phyloP scores from a whole-genome alignment of 2,888 invertebrate genomes.

The Argyresthia albistria region DNA sequence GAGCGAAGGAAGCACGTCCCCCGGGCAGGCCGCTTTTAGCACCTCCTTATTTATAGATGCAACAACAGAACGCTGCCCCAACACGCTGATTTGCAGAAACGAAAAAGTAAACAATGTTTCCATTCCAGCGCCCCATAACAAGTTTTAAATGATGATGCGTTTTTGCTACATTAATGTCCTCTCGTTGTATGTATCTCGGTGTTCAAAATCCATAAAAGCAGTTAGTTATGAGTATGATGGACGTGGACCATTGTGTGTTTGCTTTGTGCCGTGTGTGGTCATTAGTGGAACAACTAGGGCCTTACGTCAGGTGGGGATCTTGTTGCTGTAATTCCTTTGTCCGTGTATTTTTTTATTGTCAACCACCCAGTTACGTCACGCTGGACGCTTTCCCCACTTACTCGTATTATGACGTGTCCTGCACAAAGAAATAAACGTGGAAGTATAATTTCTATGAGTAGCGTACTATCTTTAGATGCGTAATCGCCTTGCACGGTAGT shows the following conservation, averaged over 20 bases:
- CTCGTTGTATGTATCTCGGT: background rate
- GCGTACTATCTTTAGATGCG: too few relatives aligned
- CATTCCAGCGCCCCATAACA: slow-evolving; percentile 1
- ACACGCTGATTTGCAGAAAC: slow-evolving; percentile 57
- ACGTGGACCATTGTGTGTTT: slow-evolving; percentile 21
- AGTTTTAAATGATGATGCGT: slow-evolving; percentile 3
- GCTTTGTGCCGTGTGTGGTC: background rate
- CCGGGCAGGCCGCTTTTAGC: slow-evolving; percentile 66
- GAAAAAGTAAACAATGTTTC: slow-evolving; percentile 51
- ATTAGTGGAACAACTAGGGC: background rate
- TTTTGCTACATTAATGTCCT: slow-evolving; percentile 1
- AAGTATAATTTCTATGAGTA: slow-evolving; percentile 35
- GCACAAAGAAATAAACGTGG: slow-evolving; percentile 33
- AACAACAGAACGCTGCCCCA: slow-evolving; percentile 45
- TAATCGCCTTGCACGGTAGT: too few relatives aligned
- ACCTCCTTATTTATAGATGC: slow-evolving; percentile 69
- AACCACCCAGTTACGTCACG: slow-evolving; percentile 43
- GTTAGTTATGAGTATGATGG: slow-evolving; percentile 8
- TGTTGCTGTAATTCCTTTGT: slow-evolving; percentile 59
- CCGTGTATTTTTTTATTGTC: slow-evolving; percentile 48
- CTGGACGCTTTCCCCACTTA: slow-evolving; percentile 56
- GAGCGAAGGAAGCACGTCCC: slow-evolving; percentile 66
- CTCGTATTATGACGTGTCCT: slow-evolving; percentile 41
- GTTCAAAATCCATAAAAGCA: slow-evolving; percentile 14
- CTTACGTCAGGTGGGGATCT: slow-evolving; percentile 34